Base-by-base conservation (phyloP, 2,113 vertebrate genomes). In the Puntigrus tetrazona region DNA sequence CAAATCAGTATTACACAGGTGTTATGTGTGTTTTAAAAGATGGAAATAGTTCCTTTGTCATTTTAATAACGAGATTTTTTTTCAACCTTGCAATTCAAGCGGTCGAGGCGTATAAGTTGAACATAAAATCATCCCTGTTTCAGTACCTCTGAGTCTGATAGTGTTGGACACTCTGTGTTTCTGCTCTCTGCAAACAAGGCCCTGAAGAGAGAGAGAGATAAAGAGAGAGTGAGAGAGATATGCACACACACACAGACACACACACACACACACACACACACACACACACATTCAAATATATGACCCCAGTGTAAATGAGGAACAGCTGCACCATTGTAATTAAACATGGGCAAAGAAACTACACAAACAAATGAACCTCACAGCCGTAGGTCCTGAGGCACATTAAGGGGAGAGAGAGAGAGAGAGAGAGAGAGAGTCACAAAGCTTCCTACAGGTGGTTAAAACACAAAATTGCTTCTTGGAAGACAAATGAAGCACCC, bases 251-350 rank as follows among this genome's bases (percentile, higher is more conserved):
- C n/a, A n/a, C n/a, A n/a, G n/a, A n/a, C n/a, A n/a, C n/a, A n/a
- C n/a, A 45, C 6, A 80, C 11, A 72, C 52, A 74, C 14, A 84
- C 5, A 76, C 27, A 22, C 34, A 84, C 55, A 77, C 52, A 90
- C 86, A 88, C 80, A 78, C 84, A 88, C 90, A 89, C 90, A 91
- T 87, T 88, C 90, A 93, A 90, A 92, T 92, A 89, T 78, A 70
- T 89, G 86, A 86, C 87, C 88, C 82, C 87, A 88, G 90, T 92
- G 87, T 91, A 93, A 93, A 94, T 89, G 90, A 91, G 91, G 90
- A 93, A 89, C 90, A 93, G 86, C 91, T 94, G 92, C 91, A 65
- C 91, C 86, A 89, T 91, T 91, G 89, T 94, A 84, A 90, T 90
- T 90, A 90, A 79, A 84, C 59, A 86, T 72, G 25, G 67, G 81